A percentile compares a stretch with the other conserved stretches of the same genome.
phyloP scores from a whole-genome alignment of 1,140 invertebrate genomes.

The Drosophila gunungcola region DNA sequence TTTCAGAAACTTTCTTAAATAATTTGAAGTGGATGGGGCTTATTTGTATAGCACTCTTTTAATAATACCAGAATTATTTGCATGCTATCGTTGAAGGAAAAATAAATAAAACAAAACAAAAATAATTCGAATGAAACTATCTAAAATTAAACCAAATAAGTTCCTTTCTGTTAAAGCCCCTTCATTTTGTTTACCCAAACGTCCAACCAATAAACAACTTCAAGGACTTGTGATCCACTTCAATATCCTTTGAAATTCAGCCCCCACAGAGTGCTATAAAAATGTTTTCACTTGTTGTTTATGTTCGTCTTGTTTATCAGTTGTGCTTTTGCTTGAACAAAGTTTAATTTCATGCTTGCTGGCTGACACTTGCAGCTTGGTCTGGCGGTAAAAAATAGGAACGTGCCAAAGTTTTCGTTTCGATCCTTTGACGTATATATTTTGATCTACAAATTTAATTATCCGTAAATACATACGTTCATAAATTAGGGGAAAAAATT shows the following conservation, averaged over 20 bases:
- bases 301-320: slow-evolving; percentile 30
- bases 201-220: slow-evolving; percentile 9
- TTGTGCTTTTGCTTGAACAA: slow-evolving; percentile 43
- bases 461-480: slow-evolving; percentile 26
- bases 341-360: slow-evolving; percentile 65
- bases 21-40: not conserved
- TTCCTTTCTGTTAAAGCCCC: not conserved
- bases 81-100: not conserved
- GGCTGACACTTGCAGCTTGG: slow-evolving; percentile 30
- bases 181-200: not conserved
- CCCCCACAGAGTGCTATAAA: slow-evolving; percentile 28
- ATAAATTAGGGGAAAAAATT: slow-evolving; percentile 18
- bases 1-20: not conserved
- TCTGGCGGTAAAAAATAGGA: slow-evolving; percentile 15
- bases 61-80: not conserved
- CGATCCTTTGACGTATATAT: slow-evolving; percentile 48
- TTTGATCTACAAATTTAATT: slow-evolving; percentile 58
- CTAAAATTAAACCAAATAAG: not conserved
- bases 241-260: slow-evolving; percentile 17
- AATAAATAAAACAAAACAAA: no score
- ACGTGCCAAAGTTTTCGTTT: slow-evolving; percentile 39
- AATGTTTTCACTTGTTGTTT: slow-evolving; percentile 53
- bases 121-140: no score
- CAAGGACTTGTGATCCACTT: not conserved
- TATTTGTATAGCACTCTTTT: no score